Percentiles rank a stretch among this genome's conserved stretches.
Evolutionary conservation across 2,888 invertebrate species (phyloP).

Genomic region (Stenodera caucasica): DNA sequence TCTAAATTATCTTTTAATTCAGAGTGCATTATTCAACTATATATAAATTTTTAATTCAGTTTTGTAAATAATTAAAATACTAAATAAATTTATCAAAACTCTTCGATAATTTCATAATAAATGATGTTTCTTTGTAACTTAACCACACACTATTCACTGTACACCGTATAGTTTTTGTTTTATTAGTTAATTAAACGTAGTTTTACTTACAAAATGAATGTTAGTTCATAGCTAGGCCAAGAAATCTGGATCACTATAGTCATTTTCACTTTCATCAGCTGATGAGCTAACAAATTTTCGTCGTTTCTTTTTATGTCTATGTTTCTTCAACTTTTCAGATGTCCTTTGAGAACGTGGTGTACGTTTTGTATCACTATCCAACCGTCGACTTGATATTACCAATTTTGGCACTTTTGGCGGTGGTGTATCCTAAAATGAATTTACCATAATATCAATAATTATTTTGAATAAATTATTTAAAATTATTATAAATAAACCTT

Average conservation of each 20-base stretch:
- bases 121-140: slow-evolving; percentile 31
- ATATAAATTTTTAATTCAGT: background rate
- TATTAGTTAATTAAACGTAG: background rate
- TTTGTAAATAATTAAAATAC: slow-evolving; percentile 10
- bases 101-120: slow-evolving; percentile 7
- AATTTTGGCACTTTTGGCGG: slow-evolving; percentile 59
- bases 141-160: slow-evolving; percentile 43
- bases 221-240: slow-evolving; percentile 50
- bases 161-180: slow-evolving; percentile 38
- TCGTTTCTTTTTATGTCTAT: slow-evolving; percentile 60
- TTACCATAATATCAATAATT: background rate
- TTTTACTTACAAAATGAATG: background rate
- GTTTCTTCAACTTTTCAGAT: slow-evolving; percentile 56
- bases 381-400: slow-evolving; percentile 56
- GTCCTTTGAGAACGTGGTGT: slow-evolving; percentile 51
- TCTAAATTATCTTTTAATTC: background rate
- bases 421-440: slow-evolving; percentile 46
- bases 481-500: slow-evolving; percentile 45
- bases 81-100: slow-evolving; percentile 21
- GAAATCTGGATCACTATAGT: slow-evolving; percentile 64
- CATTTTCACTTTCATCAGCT: slow-evolving; percentile 67
- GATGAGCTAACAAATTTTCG: slow-evolving; percentile 60
- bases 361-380: slow-evolving; percentile 53
- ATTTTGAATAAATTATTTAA: background rate
- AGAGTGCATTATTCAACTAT: background rate